These are phyloP conservation scores for Peromyscus eremicus DNA, from an alignment of 2,797 vertebrate genomes.

Conservation along the genomic window DNA sequence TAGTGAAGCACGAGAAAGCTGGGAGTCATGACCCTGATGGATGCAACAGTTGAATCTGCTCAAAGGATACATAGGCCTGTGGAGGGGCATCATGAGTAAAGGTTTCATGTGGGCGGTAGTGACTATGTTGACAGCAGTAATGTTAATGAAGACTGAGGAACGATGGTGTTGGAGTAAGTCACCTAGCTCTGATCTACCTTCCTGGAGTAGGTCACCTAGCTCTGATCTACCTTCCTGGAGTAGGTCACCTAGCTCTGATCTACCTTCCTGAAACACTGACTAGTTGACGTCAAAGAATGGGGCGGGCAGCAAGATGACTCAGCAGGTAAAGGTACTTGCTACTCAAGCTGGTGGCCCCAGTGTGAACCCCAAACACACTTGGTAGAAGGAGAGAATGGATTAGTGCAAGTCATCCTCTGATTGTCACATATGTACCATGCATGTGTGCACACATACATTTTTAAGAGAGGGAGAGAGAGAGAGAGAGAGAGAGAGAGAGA, in stretches of 20 bases:
- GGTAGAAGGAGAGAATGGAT: not conserved
- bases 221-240: not conserved
- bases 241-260: not conserved
- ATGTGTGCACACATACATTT: not conserved
- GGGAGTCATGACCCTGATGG: not conserved
- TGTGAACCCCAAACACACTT: not conserved
- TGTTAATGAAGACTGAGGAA: not conserved
- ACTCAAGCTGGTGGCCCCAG: not conserved
- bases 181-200: not conserved
- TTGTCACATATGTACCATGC: not conserved
- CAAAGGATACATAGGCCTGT: rapidly evolving
- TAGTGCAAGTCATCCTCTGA: not conserved
- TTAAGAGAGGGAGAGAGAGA: too few relatives aligned
- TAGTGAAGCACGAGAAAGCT: not conserved
- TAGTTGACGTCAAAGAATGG: not conserved
- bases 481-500: not conserved
- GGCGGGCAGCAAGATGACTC: not conserved
- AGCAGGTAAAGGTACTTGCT: not conserved
- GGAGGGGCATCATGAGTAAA: not conserved
- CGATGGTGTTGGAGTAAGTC: rapidly evolving
- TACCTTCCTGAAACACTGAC: not conserved
- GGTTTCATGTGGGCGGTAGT: rapidly evolving
- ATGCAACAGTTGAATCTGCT: rapidly evolving
- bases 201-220: not conserved
- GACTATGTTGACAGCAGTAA: too few relatives aligned